Evolutionary conservation across 2,797 vertebrate genomes (phyloP).

Genomic region (Moxostoma hubbsi): DNA sequence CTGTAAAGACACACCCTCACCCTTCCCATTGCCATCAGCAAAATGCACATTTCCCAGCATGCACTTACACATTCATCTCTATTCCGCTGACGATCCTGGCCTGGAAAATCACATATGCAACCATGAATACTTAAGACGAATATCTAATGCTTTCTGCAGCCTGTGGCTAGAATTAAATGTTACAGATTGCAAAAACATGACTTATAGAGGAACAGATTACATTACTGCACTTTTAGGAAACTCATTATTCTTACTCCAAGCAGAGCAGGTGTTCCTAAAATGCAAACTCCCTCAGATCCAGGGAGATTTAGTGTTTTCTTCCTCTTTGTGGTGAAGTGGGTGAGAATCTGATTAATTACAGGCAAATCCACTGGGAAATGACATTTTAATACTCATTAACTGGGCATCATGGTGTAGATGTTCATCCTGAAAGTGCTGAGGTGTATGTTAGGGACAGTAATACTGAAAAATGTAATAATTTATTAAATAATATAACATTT

Average conservation of each 20-base stretch:
- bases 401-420: background rate
- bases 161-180: conserved; percentile 44
- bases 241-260: conserved; percentile 25
- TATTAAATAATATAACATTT: too few species aligned
- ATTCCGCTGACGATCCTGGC: conserved; percentile 24
- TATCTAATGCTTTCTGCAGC: conserved; percentile 48
- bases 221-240: conserved; percentile 34
- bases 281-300: background rate
- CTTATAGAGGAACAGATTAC: conserved; percentile 30
- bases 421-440: background rate
- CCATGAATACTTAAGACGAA: conserved; percentile 39
- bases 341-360: conserved; percentile 34
- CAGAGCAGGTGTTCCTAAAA: conserved; percentile 21
- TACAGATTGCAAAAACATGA: conserved; percentile 44
- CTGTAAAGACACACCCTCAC: conserved; percentile 21
- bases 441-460: background rate
- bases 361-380: background rate
- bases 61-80: conserved; percentile 35
- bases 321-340: conserved; percentile 17
- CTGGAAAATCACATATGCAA: conserved; percentile 25
- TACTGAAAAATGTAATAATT: too few species aligned
- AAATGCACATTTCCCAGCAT: conserved; percentile 36
- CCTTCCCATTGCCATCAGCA: conserved; percentile 11
- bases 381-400: conserved; percentile 32
- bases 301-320: conserved; percentile 8